Evolutionary conservation across 2,113 vertebrate species (phyloP).

Genomic region (Oryzias curvinotus): DNA sequence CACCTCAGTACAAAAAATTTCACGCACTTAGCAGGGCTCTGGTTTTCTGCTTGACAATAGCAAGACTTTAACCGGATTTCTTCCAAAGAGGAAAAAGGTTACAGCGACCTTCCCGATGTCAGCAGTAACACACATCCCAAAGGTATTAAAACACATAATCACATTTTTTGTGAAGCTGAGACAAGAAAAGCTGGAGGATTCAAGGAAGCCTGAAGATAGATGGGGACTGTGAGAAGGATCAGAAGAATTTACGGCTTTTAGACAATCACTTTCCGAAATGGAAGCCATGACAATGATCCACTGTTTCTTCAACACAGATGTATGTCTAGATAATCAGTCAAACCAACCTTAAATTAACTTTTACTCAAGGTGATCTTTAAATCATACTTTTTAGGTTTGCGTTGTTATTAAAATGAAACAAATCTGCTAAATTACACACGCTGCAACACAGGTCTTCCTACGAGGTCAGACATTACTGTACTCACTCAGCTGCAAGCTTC

Average conservation of each 20-base stretch:
- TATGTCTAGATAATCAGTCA: slow-evolving; percentile 9
- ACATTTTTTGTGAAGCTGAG: slow-evolving; percentile 6
- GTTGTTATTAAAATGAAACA: not conserved
- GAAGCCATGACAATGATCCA: slow-evolving; percentile 35
- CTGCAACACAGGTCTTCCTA: slow-evolving; percentile 35
- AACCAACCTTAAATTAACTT: slow-evolving; percentile 10
- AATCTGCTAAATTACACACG: slow-evolving; percentile 11
- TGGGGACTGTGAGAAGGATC: slow-evolving; percentile 17
- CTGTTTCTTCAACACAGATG: slow-evolving; percentile 31
- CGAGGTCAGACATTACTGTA: slow-evolving; percentile 36
- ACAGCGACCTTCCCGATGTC: slow-evolving; percentile 33
- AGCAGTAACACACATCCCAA: slow-evolving; percentile 36
- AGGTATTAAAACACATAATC: not conserved
- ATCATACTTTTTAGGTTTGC: no score
- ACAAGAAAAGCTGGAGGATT: slow-evolving; percentile 13
- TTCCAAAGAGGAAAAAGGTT: slow-evolving; percentile 14
- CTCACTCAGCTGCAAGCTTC: slow-evolving; percentile 39
- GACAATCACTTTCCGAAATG: slow-evolving; percentile 19
- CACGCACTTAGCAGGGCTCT: no score
- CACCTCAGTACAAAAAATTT: no score
- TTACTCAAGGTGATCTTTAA: slow-evolving; percentile 18
- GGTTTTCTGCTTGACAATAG: slow-evolving; percentile 8
- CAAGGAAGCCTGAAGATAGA: slow-evolving; percentile 24
- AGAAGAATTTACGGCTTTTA: slow-evolving; percentile 28
- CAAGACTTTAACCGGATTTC: slow-evolving; percentile 9